Evolutionary conservation across 2,888 invertebrate species (phyloP), one percentile per base, ranked within the genome.

Genomic region (Sepioteuthis lessoniana): DNA sequence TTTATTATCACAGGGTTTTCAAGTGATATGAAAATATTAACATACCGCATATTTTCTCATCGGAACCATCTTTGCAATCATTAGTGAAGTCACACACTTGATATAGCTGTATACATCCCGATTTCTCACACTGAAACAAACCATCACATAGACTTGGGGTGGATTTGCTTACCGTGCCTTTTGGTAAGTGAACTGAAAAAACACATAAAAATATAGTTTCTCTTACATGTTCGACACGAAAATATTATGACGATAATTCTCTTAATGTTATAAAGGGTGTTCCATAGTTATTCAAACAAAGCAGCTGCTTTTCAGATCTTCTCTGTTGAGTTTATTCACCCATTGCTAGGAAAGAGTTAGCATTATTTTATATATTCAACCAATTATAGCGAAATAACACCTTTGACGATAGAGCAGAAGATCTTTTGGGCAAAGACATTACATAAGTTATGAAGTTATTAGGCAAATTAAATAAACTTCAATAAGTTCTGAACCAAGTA

Each of bases 11-110:
- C 42, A 42, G 3, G 4, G 7, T 42, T 42, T 42, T 42, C 42
- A 42, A 42, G 42, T 25, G 21, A 55, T 1, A 21, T 55, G 25
- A 55, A 19, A 47, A 93, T 37, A 5, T 55, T 60, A 76, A 93
- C 46, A 37, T 50, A 95, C 97, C 97, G 95, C 96, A 97, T 50
- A 94, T 95, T n/a, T 94, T 94, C 93, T 97, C 97, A 95, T 97
- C 97, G 0, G 96, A 95, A 13, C 94, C 95, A 94, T 96, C 96
- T 10, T 94, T 21, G 94, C 97, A 97, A 90, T 96, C 95, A 2
- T 93, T 37, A 13, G 94, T 94, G 94, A 96, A 97, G 94, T 97
- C 96, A 95, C 97, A 97, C 38, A 96, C 95, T 55, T 96, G 95
- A 50, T 76, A 94, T 35, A 94, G 91, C 5, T 95, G 95, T 55